These are phyloP conservation scores for Acropternis orthonyx DNA, from an alignment of 2,797 vertebrate species.

Conservation along the genomic window DNA sequence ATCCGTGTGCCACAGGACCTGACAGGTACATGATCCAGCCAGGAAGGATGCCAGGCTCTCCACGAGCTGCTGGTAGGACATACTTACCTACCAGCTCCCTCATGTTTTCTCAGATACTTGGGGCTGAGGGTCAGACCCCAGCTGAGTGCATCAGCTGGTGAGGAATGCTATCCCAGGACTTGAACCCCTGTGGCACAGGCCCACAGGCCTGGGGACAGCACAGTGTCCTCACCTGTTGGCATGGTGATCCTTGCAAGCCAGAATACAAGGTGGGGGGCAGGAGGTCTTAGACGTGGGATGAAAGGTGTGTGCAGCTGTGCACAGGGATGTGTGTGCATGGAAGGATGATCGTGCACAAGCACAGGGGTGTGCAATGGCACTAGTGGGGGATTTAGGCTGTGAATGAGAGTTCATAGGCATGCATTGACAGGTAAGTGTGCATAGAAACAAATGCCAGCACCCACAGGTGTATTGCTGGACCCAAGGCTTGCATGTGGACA, in stretches of 20 bases:
- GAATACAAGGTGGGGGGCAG: background rate
- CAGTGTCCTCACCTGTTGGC: background rate
- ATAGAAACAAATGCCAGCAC: background rate
- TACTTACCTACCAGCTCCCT: background rate
- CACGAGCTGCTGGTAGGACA: background rate
- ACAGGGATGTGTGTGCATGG: background rate
- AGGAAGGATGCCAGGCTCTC: background rate
- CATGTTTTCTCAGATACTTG: background rate
- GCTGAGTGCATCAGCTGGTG: accelerated
- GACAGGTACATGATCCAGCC: background rate
- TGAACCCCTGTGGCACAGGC: background rate
- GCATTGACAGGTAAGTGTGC: accelerated
- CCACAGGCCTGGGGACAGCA: background rate
- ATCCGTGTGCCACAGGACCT: background rate
- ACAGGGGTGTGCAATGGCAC: background rate
- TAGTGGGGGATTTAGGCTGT: background rate
- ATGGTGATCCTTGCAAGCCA: background rate
- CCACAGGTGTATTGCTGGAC: background rate
- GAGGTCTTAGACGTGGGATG: background rate
- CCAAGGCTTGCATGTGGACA: too few species aligned
- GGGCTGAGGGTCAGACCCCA: background rate
- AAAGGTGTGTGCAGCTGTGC: background rate
- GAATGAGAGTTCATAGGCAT: background rate
- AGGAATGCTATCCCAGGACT: background rate
- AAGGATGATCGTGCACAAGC: accelerated